phyloP scores from a whole-genome alignment of 2,797 vertebrate species.

The Cynopterus sphinx region DNA sequence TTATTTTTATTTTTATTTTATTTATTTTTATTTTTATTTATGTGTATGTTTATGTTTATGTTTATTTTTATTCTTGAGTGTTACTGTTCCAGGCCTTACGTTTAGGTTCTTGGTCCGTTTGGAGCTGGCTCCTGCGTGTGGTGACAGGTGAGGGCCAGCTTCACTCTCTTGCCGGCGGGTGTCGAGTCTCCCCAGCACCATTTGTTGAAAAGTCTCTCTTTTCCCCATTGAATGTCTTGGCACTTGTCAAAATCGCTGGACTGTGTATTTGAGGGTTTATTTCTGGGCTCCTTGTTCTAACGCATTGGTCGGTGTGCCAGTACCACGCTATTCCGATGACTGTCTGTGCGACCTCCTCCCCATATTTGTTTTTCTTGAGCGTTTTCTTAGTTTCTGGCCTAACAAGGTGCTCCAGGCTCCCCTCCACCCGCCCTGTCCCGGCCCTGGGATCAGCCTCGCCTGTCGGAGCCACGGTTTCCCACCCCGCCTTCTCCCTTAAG shows the following conservation, averaged over 20 bases:
- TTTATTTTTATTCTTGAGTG: neutral
- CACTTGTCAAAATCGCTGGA: neutral
- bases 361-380: neutral
- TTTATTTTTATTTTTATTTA: too few species aligned
- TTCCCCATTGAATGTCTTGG: neutral
- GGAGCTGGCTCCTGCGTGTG: too few species aligned
- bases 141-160: neutral
- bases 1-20: too few species aligned
- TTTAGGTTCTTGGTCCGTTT: too few species aligned
- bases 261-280: neutral
- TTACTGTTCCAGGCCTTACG: neutral
- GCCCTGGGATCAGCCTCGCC: neutral
- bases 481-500: too few species aligned
- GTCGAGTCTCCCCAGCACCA: neutral
- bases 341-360: neutral
- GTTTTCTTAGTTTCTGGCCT: neutral
- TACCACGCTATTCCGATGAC: neutral
- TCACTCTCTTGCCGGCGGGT: neutral
- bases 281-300: neutral
- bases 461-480: too few species aligned
- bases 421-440: neutral
- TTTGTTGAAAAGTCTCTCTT: neutral
- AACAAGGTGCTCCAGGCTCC: neutral
- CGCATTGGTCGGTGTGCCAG: neutral
- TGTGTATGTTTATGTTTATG: too few species aligned